phyloP scores from a whole-genome alignment of 2,888 invertebrate species.

The Netelia fuscicornis region DNA sequence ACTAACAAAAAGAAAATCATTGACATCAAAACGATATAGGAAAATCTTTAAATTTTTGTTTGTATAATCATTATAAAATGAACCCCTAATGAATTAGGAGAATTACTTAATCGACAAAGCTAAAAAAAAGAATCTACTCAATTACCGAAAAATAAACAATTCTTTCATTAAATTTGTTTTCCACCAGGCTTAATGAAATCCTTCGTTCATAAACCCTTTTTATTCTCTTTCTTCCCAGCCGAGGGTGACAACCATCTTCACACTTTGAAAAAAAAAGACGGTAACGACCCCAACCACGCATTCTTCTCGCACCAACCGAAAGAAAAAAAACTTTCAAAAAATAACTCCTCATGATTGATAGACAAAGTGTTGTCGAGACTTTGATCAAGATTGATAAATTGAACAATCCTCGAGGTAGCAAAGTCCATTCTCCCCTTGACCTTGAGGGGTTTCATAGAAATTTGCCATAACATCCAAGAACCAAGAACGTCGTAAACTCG shows the following conservation, averaged over 20 bases:
- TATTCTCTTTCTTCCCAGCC: background rate
- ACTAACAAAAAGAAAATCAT: no score
- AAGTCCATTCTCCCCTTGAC: conserved; percentile 55
- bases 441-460: background rate
- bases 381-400: conserved; percentile 65
- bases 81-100: no score
- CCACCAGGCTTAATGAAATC: conserved; percentile 26
- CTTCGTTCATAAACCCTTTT: conserved; percentile 27
- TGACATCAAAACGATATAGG: no score
- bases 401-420: conserved; percentile 27
- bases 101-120: no score
- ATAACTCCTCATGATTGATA: conserved; percentile 60
- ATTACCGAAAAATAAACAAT: no score
- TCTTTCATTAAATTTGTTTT: background rate
- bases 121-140: no score
- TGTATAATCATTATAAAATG: no score
- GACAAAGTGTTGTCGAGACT: conserved; percentile 60
- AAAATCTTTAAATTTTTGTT: no score
- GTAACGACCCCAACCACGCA: no score
- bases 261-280: no score
- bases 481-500: conserved; percentile 9
- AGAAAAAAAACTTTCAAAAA: background rate
- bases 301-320: background rate
- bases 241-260: no score
- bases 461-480: background rate